These are phyloP conservation scores for Mechanitis messenoides DNA, from an alignment of 2,888 invertebrate species.

Conservation along the genomic window DNA sequence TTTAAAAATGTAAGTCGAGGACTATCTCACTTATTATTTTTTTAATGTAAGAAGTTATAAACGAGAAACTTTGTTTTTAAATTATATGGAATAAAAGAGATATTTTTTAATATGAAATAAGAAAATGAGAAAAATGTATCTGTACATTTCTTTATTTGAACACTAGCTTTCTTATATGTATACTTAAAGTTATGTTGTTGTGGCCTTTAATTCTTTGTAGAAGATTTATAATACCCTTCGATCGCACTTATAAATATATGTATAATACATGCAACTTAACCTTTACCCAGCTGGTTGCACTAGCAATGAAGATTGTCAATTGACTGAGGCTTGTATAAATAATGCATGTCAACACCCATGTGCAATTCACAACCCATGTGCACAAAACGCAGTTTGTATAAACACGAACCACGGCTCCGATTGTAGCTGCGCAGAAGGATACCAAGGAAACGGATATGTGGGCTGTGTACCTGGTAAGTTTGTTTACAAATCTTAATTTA, in stretches of 20 bases:
- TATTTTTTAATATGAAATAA: too few relatives aligned
- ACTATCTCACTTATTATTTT: too few relatives aligned
- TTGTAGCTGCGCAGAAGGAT: slow-evolving; percentile 90
- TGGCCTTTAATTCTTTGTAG: neutral
- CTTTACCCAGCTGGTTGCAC: slow-evolving; percentile 87
- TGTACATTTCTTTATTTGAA: too few relatives aligned
- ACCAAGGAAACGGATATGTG: slow-evolving; percentile 89
- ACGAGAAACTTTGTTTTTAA: too few relatives aligned
- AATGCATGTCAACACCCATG: slow-evolving; percentile 91
- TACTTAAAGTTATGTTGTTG: too few relatives aligned
- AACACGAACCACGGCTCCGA: slow-evolving; percentile 92
- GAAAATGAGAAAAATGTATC: too few relatives aligned
- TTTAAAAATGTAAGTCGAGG: too few relatives aligned
- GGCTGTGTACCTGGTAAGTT: slow-evolving; percentile 85
- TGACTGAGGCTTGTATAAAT: slow-evolving; percentile 91
- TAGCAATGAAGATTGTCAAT: slow-evolving; percentile 88
- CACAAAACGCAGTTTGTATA: slow-evolving; percentile 88
- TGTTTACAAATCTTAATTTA: slow-evolving; percentile 6
- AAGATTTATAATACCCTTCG: neutral
- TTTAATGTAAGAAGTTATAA: too few relatives aligned
- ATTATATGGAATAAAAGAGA: too few relatives aligned
- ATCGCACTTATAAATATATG: slow-evolving; percentile 20
- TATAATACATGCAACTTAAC: slow-evolving; percentile 24
- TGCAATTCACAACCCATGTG: slow-evolving; percentile 89
- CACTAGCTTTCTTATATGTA: too few relatives aligned